Evolutionary conservation across 2,888 invertebrate genomes (phyloP).

Genomic region (Xylota sylvarum): DNA sequence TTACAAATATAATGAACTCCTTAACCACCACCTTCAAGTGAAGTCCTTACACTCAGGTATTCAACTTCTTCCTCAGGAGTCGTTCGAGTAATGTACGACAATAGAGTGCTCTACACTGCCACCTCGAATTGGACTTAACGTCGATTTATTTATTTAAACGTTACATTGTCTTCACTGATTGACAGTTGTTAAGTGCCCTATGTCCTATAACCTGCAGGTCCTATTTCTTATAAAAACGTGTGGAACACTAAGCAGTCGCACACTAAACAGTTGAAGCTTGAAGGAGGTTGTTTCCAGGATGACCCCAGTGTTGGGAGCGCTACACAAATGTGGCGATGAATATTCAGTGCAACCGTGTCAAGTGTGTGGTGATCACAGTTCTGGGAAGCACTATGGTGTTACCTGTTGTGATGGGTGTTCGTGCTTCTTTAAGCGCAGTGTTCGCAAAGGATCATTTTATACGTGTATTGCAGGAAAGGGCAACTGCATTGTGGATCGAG

Average conservation of each 20-base stretch:
- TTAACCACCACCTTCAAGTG: slow-evolving; percentile 38
- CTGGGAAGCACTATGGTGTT: slow-evolving; percentile 94
- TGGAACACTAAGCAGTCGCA: slow-evolving; percentile 25
- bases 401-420: slow-evolving; percentile 95
- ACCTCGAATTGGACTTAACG: slow-evolving; percentile 64
- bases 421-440: slow-evolving; percentile 94
- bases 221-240: slow-evolving; percentile 50
- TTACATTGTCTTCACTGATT: slow-evolving; percentile 68
- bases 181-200: slow-evolving; percentile 68
- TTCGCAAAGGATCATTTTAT: slow-evolving; percentile 90
- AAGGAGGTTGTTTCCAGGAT: slow-evolving; percentile 28
- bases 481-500: slow-evolving; percentile 91
- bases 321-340: slow-evolving; percentile 56
- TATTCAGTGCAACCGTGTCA: slow-evolving; percentile 87
- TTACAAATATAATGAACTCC: slow-evolving; percentile 59
- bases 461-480: slow-evolving; percentile 92
- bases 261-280: slow-evolving; percentile 22
- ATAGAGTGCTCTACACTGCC: slow-evolving; percentile 40
- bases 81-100: slow-evolving; percentile 46
- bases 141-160: slow-evolving; percentile 73
- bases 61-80: slow-evolving; percentile 56
- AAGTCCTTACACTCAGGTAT: slow-evolving; percentile 31
- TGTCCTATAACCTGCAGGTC: slow-evolving; percentile 48
- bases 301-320: slow-evolving; percentile 24
- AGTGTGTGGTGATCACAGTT: slow-evolving; percentile 93